Base-by-base conservation (phyloP, 2,888 invertebrate genomes). In the Podotricha telesiphe region DNA sequence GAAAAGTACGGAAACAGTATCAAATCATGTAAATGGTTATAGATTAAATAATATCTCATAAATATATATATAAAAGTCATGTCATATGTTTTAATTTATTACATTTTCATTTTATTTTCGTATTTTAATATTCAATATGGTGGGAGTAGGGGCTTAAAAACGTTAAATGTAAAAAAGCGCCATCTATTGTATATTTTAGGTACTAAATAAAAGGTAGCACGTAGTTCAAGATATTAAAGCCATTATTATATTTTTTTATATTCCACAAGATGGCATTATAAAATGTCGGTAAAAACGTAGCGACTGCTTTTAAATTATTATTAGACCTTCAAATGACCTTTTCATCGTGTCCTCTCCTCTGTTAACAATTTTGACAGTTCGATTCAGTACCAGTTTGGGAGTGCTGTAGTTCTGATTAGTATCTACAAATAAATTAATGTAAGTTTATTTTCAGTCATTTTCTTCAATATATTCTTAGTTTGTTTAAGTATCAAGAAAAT, bases 281-380 rank as follows among this genome's bases (percentile, higher is more conserved):
- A 20, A 19, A 5, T 17, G 67, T 67, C 66, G 73, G 62, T 73
- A 70, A 73, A 68, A 56, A 48, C 61, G 50, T n/a, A 34, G 11
- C 19, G 45, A 51, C 55, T 68, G 63, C 58, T 66, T 63, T 13
- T 13, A 17, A 10, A 64, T 66, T 61, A 37, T 87, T 86, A 85
- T 74, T 78, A 84, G 89, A 85, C 93, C 93, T 93, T 92, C 93
- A 92, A 89, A 89, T 87, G 92, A 93, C 93, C 93, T 93, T 87
- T 90, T 70, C 51, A 72, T 79, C 82, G 81, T 88, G 87, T 86
- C 87, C 87, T 79, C 81, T 77, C 84, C 87, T 89, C 88, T 87
- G 88, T 86, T 84, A 83, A 84, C 51, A 68, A 69, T 67, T 74
- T 74, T 75, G 74, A 75, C 74, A 75, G 74, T 67, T 73, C 64